phyloP scores from a whole-genome alignment of 1,140 invertebrate species.

The Listronotus oregonensis region DNA sequence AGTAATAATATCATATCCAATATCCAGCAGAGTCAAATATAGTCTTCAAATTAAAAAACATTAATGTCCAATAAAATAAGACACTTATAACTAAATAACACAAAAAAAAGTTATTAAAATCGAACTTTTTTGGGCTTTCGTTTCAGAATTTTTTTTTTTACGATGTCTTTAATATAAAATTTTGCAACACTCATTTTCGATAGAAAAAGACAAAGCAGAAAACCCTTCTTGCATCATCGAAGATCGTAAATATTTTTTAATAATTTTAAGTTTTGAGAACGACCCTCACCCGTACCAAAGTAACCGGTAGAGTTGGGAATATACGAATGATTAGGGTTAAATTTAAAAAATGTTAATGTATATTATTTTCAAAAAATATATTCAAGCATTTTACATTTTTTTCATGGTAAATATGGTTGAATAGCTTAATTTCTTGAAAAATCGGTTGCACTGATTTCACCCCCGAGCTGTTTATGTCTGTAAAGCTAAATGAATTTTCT shows the following conservation, averaged over 20 bases:
- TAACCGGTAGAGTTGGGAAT: background rate
- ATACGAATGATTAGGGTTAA: conserved; percentile 1
- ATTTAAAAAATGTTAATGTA: background rate
- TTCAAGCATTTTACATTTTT: background rate
- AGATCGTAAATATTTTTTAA: conserved; percentile 16
- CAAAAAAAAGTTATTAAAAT: background rate
- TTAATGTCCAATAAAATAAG: background rate
- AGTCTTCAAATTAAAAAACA: conserved; percentile 1
- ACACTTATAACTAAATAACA: conserved; percentile 2
- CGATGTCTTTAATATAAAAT: conserved; percentile 1
- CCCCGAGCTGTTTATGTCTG: conserved; percentile 17
- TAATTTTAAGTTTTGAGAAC: conserved; percentile 5
- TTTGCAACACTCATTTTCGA: background rate
- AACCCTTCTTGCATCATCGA: background rate
- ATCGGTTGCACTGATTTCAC: conserved; percentile 19
- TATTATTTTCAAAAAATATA: conserved; percentile 1
- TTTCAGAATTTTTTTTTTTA: conserved; percentile 14
- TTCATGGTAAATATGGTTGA: conserved; percentile 6
- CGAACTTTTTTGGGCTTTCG: background rate
- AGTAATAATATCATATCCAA: background rate
- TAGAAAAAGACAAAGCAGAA: background rate
- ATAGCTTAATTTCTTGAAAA: conserved; percentile 13
- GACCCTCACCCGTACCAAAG: background rate
- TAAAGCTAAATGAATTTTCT: conserved; percentile 8
- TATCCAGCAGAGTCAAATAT: conserved; percentile 1